Evolutionary conservation across 2,888 invertebrate species (phyloP).

Genomic region (Papilio elwesi): DNA sequence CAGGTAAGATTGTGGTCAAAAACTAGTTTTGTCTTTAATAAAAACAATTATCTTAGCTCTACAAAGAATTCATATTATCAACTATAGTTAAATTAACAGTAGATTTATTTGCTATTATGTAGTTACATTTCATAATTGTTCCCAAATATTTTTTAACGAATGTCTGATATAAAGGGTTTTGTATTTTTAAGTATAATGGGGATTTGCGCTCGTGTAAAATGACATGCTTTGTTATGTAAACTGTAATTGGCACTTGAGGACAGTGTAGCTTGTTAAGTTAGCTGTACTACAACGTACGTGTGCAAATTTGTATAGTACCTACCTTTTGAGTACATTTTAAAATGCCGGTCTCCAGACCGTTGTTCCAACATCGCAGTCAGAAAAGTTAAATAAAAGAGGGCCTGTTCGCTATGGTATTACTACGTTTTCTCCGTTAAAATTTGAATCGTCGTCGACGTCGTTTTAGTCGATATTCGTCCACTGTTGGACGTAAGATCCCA

Average conservation of each 20-base stretch:
- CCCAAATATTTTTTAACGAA: no score
- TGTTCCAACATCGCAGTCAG: not conserved
- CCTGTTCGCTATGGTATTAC: not conserved
- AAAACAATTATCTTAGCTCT: no score
- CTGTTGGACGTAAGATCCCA: no score
- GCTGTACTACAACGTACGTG: not conserved
- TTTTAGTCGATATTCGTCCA: no score
- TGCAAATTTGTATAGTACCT: not conserved
- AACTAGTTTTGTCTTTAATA: no score
- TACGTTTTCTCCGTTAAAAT: not conserved
- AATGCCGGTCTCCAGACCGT: no score
- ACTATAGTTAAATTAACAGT: no score
- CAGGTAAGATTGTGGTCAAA: no score
- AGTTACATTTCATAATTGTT: no score
- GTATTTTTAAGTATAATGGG: slow-evolving; percentile 2
- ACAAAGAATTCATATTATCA: no score
- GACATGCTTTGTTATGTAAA: not conserved
- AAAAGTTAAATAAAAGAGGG: not conserved
- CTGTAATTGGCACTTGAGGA: slow-evolving; percentile 10
- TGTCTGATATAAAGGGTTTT: not conserved
- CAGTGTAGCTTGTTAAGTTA: slow-evolving; percentile 3
- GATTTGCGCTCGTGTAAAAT: not conserved
- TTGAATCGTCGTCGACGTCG: not conserved
- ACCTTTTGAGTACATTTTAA: not conserved
- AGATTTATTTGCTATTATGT: no score